A percentile compares a stretch with the other conserved stretches of the same genome.
These are phyloP conservation scores for Leptura quadrifasciata DNA, from an alignment of 2,888 invertebrate genomes.

Conservation along the genomic window DNA sequence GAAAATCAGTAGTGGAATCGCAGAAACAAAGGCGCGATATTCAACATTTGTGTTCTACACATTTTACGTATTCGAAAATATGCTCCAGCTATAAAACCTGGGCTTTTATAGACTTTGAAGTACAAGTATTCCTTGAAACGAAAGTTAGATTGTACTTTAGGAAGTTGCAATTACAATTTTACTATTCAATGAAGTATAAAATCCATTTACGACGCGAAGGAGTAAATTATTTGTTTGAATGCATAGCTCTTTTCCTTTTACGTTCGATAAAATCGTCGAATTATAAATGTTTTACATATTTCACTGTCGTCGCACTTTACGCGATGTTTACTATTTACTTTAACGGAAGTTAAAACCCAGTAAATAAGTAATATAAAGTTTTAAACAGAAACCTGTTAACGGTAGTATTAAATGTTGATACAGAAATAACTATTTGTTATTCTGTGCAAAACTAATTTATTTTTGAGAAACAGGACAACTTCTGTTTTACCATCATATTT, in stretches of 20 bases:
- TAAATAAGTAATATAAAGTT: too few relatives aligned
- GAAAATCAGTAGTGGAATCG: conserved; percentile 39
- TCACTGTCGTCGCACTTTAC: not conserved
- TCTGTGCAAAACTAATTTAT: too few relatives aligned
- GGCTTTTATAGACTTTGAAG: conserved; percentile 45
- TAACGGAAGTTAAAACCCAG: not conserved
- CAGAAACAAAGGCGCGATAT: conserved; percentile 43
- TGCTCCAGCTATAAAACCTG: conserved; percentile 42
- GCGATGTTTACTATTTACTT: not conserved
- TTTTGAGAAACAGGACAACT: too few relatives aligned
- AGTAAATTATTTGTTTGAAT: conserved; percentile 56
- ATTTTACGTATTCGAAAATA: conserved; percentile 46
- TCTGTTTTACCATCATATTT: too few relatives aligned
- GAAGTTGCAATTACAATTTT: conserved; percentile 61
- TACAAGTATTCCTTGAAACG: conserved; percentile 40
- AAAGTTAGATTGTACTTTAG: conserved; percentile 56
- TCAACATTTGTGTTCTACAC: conserved; percentile 44
- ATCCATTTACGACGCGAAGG: conserved; percentile 58
- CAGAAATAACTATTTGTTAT: too few relatives aligned
- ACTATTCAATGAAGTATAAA: conserved; percentile 59
- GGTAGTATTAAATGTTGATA: too few relatives aligned
- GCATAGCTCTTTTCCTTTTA: conserved; percentile 21
- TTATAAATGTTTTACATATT: conserved; percentile 27
- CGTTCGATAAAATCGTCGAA: not conserved
- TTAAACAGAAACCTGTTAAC: too few relatives aligned